Evolutionary conservation across 92 coral and sea anemone genomes (phyloP).

Genomic region (Muricea muricata): DNA sequence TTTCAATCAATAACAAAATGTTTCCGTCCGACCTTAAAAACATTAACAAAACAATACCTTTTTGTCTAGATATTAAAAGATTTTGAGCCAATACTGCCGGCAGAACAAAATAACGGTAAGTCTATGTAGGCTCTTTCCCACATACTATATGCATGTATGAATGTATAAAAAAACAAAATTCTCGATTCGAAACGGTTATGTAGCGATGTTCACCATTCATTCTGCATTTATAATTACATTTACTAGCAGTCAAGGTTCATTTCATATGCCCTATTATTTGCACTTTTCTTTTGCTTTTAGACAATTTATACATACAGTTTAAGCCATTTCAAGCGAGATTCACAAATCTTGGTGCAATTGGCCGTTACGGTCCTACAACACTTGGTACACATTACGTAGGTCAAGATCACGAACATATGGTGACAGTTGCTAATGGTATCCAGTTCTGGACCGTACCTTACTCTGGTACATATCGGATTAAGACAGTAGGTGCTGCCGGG

Average conservation of each 20-base stretch:
- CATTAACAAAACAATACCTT: too few relatives aligned
- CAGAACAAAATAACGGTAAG: background rate
- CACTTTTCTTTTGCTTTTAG: too few relatives aligned
- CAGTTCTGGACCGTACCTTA: slow-evolving; percentile 61
- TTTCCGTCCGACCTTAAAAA: too few relatives aligned
- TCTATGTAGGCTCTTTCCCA: background rate
- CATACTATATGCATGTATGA: too few relatives aligned
- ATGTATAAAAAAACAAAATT: too few relatives aligned
- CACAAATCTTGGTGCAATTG: slow-evolving; percentile 66
- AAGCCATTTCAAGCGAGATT: background rate
- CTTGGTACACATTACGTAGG: slow-evolving; percentile 44
- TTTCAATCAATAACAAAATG: too few relatives aligned
- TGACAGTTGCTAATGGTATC: slow-evolving; percentile 44
- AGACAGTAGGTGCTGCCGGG: slow-evolving; percentile 65
- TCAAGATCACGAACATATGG: slow-evolving; percentile 53
- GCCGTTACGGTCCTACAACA: slow-evolving; percentile 59
- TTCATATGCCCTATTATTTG: too few relatives aligned
- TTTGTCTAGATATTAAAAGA: background rate
- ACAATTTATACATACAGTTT: too few relatives aligned
- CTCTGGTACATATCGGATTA: slow-evolving; percentile 50
- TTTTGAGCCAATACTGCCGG: background rate
- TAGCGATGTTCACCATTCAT: too few relatives aligned
- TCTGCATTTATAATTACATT: too few relatives aligned
- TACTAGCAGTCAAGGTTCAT: too few relatives aligned
- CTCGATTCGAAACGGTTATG: too few relatives aligned